These are phyloP conservation scores for Numenius phaeopus DNA, from an alignment of 2,797 vertebrate genomes.

Conservation along the genomic window DNA sequence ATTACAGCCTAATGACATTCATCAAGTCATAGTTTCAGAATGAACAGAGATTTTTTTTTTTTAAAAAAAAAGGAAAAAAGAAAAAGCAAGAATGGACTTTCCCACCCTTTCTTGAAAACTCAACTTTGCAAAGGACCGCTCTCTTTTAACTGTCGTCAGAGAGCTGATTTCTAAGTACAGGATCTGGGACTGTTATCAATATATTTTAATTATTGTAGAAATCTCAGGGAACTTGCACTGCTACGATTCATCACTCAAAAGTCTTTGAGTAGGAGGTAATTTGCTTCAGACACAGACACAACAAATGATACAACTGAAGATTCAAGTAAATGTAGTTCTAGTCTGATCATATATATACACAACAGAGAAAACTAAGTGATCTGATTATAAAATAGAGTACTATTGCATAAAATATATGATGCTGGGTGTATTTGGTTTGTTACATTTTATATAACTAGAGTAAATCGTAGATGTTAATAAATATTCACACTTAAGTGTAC, in stretches of 20 bases:
- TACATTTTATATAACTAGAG: conserved; percentile 22
- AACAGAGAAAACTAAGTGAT: background rate
- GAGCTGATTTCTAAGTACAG: background rate
- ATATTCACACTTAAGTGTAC: background rate
- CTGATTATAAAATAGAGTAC: background rate
- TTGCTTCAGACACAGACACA: background rate
- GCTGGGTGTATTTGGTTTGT: background rate
- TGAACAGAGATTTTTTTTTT: conserved; percentile 53
- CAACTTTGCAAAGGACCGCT: background rate
- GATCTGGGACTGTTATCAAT: background rate
- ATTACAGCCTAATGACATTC: conserved; percentile 91
- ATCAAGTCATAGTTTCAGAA: conserved; percentile 88
- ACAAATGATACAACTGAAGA: background rate
- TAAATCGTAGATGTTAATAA: conserved; percentile 9
- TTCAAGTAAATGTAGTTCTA: background rate
- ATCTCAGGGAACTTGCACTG: conserved; percentile 33
- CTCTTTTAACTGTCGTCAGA: background rate
- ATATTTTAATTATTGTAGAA: background rate
- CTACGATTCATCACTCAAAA: background rate
- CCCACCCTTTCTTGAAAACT: background rate
- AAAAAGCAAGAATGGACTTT: background rate
- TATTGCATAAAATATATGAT: background rate
- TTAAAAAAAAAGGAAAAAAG: background rate
- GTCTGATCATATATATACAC: background rate
- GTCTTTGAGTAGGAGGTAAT: background rate